These are phyloP conservation scores for Heliangelus exortis DNA, from an alignment of 2,797 vertebrate genomes.

Conservation along the genomic window DNA sequence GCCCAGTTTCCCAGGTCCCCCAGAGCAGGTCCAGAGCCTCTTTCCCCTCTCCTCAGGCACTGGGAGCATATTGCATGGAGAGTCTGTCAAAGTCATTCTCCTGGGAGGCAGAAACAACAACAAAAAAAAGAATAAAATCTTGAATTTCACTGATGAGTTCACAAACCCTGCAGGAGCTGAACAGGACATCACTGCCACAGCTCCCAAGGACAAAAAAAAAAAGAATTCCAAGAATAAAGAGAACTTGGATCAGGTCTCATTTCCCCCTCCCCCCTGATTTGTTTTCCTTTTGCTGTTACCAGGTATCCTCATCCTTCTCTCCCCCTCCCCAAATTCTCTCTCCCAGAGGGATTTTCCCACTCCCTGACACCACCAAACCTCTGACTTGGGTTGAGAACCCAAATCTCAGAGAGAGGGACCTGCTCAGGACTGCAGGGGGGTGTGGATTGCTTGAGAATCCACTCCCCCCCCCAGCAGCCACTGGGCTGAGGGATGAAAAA, in stretches of 20 bases:
- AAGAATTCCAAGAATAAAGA: not conserved
- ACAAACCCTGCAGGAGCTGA: fast-evolving
- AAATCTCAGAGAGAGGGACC: fast-evolving
- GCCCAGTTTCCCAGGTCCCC: not conserved
- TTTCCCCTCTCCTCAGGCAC: slow-evolving; percentile 63
- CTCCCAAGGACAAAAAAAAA: fast-evolving
- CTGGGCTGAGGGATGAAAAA: fast-evolving
- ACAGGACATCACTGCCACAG: fast-evolving
- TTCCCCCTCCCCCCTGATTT: too few species aligned
- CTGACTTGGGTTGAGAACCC: not conserved
- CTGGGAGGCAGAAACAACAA: slow-evolving; percentile 70
- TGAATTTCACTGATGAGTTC: not conserved
- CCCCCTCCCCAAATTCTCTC: too few species aligned
- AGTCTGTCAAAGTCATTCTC: slow-evolving; percentile 95
- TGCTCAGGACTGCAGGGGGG: too few species aligned
- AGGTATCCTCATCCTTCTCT: not conserved
- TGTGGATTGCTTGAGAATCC: not conserved
- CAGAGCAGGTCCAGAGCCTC: not conserved
- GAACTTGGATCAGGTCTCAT: not conserved
- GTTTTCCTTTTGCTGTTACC: fast-evolving
- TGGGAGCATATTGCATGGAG: slow-evolving; percentile 88
- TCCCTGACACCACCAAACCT: not conserved
- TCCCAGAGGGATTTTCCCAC: not conserved
- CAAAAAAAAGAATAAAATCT: not conserved
- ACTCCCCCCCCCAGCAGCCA: fast-evolving